These are phyloP conservation scores for Seira ritae DNA, from an alignment of 2,888 invertebrate genomes.

Conservation along the genomic window DNA sequence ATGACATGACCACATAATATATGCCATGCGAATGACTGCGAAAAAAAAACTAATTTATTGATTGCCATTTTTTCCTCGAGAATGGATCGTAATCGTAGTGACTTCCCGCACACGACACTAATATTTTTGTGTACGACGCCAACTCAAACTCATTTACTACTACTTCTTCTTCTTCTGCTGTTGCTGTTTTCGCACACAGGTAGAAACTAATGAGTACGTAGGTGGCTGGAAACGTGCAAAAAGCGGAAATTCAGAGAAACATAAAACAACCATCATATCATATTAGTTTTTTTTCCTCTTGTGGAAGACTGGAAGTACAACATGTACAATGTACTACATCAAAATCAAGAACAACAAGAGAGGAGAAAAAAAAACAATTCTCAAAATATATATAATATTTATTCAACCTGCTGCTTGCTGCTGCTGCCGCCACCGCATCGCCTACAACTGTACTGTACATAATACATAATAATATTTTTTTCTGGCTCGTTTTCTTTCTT, in stretches of 20 bases:
- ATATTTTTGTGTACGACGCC: too few species aligned
- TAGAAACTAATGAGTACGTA: conserved; percentile 1
- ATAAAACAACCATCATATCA: conserved; percentile 17
- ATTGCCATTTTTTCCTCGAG: too few species aligned
- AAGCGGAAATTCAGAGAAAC: conserved; percentile 11
- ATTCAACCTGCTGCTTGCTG: neutral
- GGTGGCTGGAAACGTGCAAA: conserved; percentile 14
- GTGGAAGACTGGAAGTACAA: neutral
- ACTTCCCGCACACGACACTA: too few species aligned
- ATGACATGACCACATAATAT: too few species aligned
- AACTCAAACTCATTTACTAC: too few species aligned
- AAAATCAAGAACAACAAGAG: conserved; percentile 11
- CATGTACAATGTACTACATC: conserved; percentile 19
- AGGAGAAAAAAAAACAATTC: conserved; percentile 14
- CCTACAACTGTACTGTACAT: neutral
- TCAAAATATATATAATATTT: conserved; percentile 9
- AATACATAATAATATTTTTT: too few species aligned
- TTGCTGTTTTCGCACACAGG: neutral
- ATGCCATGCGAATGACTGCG: too few species aligned
- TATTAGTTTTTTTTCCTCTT: conserved; percentile 4
- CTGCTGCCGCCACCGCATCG: neutral
- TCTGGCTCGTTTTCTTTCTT: neutral
- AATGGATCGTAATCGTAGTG: too few species aligned
- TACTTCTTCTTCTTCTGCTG: too few species aligned
- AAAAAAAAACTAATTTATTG: too few species aligned